Percentiles rank a stretch among this genome's conserved stretches.
Conservation (phyloP, 2,888 invertebrate genomes). For the Galerucella pusilla region DNA sequence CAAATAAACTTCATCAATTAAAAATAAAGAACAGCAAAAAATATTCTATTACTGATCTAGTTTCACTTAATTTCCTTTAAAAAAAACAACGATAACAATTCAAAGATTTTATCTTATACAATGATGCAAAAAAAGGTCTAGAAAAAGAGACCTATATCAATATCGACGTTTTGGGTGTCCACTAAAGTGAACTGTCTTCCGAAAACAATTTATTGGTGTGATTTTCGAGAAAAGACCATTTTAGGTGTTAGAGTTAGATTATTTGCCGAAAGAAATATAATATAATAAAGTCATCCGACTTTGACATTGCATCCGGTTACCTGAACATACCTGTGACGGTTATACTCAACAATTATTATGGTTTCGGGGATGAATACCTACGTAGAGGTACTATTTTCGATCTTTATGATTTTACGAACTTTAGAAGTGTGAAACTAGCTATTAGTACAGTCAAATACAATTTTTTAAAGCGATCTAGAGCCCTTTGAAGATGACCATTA, state of each 20-base stretch:
- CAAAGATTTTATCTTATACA: conserved; percentile 8
- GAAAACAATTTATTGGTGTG: conserved; percentile 40
- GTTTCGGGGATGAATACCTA: conserved; percentile 9
- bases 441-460: too few relatives aligned
- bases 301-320: conserved; percentile 41
- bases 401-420: conserved; percentile 5
- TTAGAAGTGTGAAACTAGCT: conserved; percentile 7
- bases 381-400: conserved; percentile 11
- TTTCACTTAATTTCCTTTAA: neutral
- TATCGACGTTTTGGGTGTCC: conserved; percentile 19
- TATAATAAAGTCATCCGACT: conserved; percentile 43
- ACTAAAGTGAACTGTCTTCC: conserved; percentile 33
- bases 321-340: conserved; percentile 37
- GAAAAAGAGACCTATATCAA: neutral
- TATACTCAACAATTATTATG: conserved; percentile 30
- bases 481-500: too few relatives aligned
- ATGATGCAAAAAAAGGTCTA: conserved; percentile 15
- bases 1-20: too few relatives aligned
- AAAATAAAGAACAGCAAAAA: too few relatives aligned
- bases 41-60: too few relatives aligned
- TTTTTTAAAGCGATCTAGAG: too few relatives aligned
- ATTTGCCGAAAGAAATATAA: conserved; percentile 38
- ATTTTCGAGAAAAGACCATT: conserved; percentile 36
- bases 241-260: conserved; percentile 39
- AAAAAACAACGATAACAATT: neutral